A percentile compares a stretch with the other conserved stretches of the same genome.
Evolutionary conservation across 1,140 invertebrate species (phyloP).

Genomic region (Drosophila kepulauana): DNA sequence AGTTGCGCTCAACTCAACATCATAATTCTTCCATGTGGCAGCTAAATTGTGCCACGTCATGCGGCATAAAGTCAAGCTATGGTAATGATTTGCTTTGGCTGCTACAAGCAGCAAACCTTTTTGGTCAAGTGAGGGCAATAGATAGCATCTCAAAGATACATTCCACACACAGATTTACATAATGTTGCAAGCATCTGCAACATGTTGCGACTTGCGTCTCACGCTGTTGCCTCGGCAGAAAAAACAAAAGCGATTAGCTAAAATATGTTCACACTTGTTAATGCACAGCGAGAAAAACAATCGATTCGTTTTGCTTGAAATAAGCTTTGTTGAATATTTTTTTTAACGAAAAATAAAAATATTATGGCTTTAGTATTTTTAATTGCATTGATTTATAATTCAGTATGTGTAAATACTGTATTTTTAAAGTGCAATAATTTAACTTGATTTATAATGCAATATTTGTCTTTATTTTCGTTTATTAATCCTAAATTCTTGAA

Average conservation of each 20-base stretch:
- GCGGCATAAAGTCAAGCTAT: neutral
- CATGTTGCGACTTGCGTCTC: slow-evolving; percentile 2
- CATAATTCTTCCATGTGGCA: slow-evolving; percentile 64
- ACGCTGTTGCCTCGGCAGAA: slow-evolving; percentile 19
- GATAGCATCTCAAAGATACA: slow-evolving; percentile 24
- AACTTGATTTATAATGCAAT: no score
- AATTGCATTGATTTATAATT: no score
- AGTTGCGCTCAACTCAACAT: slow-evolving; percentile 73
- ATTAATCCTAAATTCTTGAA: no score
- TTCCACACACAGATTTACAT: slow-evolving; percentile 18
- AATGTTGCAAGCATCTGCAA: slow-evolving; percentile 24
- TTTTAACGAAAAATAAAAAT: no score
- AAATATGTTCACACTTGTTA: slow-evolving; percentile 55
- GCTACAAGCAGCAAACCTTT: slow-evolving; percentile 45
- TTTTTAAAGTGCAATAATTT: no score
- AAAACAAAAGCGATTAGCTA: slow-evolving; percentile 33
- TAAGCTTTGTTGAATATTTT: no score
- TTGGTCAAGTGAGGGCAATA: slow-evolving; percentile 13
- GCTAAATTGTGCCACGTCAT: slow-evolving; percentile 17
- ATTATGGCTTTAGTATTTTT: no score
- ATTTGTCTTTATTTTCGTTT: no score
- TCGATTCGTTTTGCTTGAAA: slow-evolving; percentile 18
- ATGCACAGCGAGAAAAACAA: slow-evolving; percentile 11
- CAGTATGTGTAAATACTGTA: no score
- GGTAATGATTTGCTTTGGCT: slow-evolving; percentile 2